These are phyloP conservation scores for Nestor notabilis DNA, from an alignment of 2,113 vertebrate species.

Conservation along the genomic window DNA sequence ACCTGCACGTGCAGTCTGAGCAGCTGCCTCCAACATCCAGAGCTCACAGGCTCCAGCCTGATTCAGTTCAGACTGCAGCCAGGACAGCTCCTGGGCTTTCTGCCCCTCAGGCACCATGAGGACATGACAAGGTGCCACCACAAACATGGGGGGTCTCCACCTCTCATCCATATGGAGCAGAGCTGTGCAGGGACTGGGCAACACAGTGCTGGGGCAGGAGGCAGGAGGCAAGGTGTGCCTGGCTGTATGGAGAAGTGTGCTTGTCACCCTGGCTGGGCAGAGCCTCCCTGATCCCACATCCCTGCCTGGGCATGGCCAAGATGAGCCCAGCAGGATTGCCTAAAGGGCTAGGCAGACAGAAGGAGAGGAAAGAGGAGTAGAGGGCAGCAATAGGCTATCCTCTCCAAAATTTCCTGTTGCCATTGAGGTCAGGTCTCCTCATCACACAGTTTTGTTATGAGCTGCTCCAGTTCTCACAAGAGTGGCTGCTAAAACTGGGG, in stretches of 20 bases:
- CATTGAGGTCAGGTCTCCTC: neutral
- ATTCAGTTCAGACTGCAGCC: neutral
- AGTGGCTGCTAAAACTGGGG: neutral
- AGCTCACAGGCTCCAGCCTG: neutral
- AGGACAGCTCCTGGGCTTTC: neutral
- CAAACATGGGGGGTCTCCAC: neutral
- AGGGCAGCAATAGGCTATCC: neutral
- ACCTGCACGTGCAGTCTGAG: neutral
- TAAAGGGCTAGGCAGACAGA: neutral
- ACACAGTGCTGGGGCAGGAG: neutral
- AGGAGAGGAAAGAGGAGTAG: neutral
- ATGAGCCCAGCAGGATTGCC: neutral
- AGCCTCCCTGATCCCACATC: neutral
- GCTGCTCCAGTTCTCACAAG: slow-evolving; percentile 39
- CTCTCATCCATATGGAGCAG: neutral
- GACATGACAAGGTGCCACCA: neutral
- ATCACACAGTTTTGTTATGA: slow-evolving; percentile 1
- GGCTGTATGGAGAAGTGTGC: neutral
- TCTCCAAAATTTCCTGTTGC: neutral
- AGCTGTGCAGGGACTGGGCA: neutral
- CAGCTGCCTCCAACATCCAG: neutral
- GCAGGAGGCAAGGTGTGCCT: neutral
- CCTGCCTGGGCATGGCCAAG: neutral
- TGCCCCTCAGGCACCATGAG: neutral
- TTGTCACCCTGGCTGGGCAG: neutral